phyloP scores from a whole-genome alignment of 2,888 invertebrate genomes.

The Andricus quercusramuli region DNA sequence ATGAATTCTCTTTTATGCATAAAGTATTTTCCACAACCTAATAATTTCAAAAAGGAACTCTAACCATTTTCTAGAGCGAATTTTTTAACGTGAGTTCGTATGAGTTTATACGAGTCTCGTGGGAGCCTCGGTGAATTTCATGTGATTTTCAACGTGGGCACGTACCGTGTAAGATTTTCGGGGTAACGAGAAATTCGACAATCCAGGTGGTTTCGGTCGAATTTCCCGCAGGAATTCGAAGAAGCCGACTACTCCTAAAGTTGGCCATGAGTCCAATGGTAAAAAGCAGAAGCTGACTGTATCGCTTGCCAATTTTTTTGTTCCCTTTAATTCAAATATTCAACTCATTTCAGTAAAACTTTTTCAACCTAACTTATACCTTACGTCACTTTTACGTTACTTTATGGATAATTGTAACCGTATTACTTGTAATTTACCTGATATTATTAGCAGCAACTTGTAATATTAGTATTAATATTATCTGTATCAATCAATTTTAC shows the following conservation, averaged over 20 bases:
- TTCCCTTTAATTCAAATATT: constrained; percentile 1
- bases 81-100: constrained; percentile 19
- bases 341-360: background rate
- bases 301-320: background rate
- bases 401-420: too few species aligned
- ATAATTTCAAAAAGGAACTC: constrained; percentile 17
- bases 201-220: constrained; percentile 52
- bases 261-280: constrained; percentile 14
- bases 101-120: constrained; percentile 29
- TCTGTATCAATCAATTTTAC: too few species aligned
- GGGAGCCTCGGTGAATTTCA: constrained; percentile 26
- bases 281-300: constrained; percentile 1
- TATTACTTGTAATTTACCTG: too few species aligned
- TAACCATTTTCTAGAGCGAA: background rate
- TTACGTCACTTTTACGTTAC: too few species aligned
- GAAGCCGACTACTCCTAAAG: constrained; percentile 44
- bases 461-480: too few species aligned
- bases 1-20: background rate
- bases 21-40: background rate
- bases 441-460: too few species aligned
- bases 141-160: constrained; percentile 46
- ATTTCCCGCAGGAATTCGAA: constrained; percentile 57
- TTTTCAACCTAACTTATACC: background rate
- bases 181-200: constrained; percentile 59
- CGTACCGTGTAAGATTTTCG: constrained; percentile 57